Evolutionary conservation across 53 echinoderm and acorn worm genomes (phyloP).

Genomic region (Paelopatides confundens): DNA sequence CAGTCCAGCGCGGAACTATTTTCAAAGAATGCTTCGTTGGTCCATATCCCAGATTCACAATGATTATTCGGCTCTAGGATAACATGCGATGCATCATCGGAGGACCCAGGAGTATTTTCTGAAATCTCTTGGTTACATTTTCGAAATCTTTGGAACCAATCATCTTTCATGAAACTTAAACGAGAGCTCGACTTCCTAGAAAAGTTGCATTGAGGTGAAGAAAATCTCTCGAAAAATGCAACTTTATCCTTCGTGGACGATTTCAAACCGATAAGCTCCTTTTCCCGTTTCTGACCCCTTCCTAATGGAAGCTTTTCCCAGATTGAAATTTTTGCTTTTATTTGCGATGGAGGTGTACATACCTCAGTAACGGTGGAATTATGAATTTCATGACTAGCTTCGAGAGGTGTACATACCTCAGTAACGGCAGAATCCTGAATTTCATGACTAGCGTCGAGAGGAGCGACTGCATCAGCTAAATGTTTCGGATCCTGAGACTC

Average conservation of each 20-base stretch:
- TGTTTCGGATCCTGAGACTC: neutral
- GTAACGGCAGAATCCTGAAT: no score
- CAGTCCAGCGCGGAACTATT: neutral
- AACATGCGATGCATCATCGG: neutral
- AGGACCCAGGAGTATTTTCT: neutral
- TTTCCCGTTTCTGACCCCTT: neutral
- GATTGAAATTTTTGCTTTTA: slow-evolving; percentile 12
- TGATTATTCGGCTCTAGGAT: neutral
- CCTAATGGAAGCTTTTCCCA: slow-evolving; percentile 38
- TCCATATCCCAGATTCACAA: slow-evolving; percentile 33
- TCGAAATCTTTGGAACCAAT: slow-evolving; percentile 13
- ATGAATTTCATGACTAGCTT: no score
- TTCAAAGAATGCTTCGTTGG: slow-evolving; percentile 16
- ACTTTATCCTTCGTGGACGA: slow-evolving; percentile 31
- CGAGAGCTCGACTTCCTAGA: slow-evolving; percentile 7
- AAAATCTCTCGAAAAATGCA: slow-evolving; percentile 22
- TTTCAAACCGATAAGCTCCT: neutral
- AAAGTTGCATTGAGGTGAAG: neutral
- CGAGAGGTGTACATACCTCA: no score
- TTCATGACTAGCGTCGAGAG: no score
- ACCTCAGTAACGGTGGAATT: neutral
- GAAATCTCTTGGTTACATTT: neutral
- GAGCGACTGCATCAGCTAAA: neutral
- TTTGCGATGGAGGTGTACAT: neutral
- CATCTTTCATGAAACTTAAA: slow-evolving; percentile 32